A percentile compares a stretch with the other conserved stretches of the same genome.
phyloP scores from a whole-genome alignment of 30 jellyfish, hydroid and myxozoan genomes.

The Catostylus mosaicus region DNA sequence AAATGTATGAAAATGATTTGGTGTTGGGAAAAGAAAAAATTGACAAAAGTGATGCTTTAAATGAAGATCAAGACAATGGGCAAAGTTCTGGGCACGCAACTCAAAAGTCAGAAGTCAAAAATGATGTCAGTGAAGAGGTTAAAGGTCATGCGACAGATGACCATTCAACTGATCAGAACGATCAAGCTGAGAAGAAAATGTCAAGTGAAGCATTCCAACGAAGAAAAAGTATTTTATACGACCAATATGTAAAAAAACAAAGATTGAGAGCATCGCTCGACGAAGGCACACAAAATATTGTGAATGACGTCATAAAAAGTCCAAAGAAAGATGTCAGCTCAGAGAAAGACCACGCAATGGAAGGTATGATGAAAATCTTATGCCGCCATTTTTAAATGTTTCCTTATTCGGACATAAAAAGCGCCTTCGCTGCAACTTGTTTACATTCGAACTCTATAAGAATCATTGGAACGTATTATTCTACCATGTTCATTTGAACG shows the following conservation, averaged over 20 bases:
- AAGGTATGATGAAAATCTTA: background rate
- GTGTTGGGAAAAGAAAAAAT: background rate
- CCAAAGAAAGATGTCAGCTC: background rate
- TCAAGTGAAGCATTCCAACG: slow-evolving; percentile 34
- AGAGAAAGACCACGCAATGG: background rate
- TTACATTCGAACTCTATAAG: too few relatives aligned
- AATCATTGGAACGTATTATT: too few relatives aligned
- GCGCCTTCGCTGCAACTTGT: background rate
- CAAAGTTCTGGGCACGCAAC: background rate
- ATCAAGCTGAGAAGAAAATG: slow-evolving; percentile 17
- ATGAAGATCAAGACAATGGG: background rate
- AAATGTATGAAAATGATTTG: background rate
- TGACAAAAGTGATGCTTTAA: background rate
- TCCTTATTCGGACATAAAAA: background rate
- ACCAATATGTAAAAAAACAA: slow-evolving; percentile 46
- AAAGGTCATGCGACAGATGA: background rate
- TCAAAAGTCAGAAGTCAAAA: background rate
- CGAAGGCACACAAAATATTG: background rate
- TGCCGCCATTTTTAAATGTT: background rate
- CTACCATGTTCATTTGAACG: too few relatives aligned
- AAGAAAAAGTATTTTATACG: slow-evolving; percentile 10
- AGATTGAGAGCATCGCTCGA: background rate
- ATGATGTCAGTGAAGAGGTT: background rate
- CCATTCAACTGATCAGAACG: background rate
- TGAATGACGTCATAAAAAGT: background rate